phyloP scores from a whole-genome alignment of 2,797 vertebrate genomes.

The Platalea minor region DNA sequence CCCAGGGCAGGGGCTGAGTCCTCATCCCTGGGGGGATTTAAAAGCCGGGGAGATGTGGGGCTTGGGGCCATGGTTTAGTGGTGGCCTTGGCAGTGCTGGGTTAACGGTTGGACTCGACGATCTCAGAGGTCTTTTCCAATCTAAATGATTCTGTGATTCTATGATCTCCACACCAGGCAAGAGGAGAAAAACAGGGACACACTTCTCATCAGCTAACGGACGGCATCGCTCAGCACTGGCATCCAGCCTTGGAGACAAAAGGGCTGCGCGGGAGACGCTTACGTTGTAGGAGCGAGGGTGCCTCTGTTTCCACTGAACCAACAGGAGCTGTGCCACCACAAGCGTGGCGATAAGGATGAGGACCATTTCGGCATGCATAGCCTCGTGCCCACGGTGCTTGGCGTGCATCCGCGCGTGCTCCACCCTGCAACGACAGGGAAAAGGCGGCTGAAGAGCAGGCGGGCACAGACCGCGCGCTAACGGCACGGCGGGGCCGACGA shows the following conservation, averaged over 20 bases:
- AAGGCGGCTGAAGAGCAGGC: rapidly evolving
- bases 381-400: conserved; percentile 96
- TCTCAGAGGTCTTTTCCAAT: too few relatives aligned
- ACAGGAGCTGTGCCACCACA: conserved; percentile 92
- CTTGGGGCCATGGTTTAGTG: too few relatives aligned
- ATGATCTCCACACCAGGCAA: too few relatives aligned
- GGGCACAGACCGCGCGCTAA: not conserved
- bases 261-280: conserved; percentile 44
- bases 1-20: too few relatives aligned
- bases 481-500: not conserved
- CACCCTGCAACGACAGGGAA: conserved; percentile 75
- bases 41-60: too few relatives aligned
- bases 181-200: not conserved
- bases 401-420: conserved; percentile 97
- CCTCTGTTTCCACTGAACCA: conserved; percentile 98
- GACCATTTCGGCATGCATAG: conserved; percentile 99
- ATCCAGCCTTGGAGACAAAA: not conserved
- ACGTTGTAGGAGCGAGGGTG: conserved; percentile 98
- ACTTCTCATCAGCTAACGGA: not conserved
- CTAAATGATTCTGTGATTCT: too few relatives aligned
- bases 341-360: conserved; percentile 97
- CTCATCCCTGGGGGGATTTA: too few relatives aligned
- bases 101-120: too few relatives aligned
- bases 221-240: rapidly evolving
- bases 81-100: too few relatives aligned